Conservation (phyloP, 1,140 invertebrate genomes). For the Antheraea pernyi region DNA sequence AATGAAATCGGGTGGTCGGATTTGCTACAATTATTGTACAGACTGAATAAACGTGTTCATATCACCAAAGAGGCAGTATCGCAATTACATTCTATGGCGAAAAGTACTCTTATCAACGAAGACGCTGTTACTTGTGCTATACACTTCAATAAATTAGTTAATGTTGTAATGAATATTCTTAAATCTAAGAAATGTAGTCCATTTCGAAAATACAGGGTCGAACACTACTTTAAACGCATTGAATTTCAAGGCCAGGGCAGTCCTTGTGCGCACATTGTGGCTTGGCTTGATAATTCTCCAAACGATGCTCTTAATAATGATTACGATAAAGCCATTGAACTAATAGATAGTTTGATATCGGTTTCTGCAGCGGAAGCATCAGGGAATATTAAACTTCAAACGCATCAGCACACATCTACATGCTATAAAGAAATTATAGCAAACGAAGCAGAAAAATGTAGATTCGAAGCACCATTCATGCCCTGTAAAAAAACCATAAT, state of each 20-base stretch:
- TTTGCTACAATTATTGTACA: slow-evolving; percentile 56
- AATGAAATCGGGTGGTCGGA: slow-evolving; percentile 61
- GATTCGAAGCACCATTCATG: slow-evolving; percentile 36
- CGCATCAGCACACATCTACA: slow-evolving; percentile 19
- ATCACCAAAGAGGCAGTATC: slow-evolving; percentile 29
- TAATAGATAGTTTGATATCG: slow-evolving; percentile 24
- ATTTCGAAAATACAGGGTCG: slow-evolving; percentile 44
- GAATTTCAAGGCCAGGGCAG: slow-evolving; percentile 72
- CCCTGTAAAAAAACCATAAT: slow-evolving; percentile 24
- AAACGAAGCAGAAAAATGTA: slow-evolving; percentile 19
- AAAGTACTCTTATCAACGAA: slow-evolving; percentile 50
- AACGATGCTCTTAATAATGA: slow-evolving; percentile 15
- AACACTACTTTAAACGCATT: slow-evolving; percentile 56
- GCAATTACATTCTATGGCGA: slow-evolving; percentile 37
- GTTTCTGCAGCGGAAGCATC: slow-evolving; percentile 21
- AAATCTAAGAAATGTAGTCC: slow-evolving; percentile 44
- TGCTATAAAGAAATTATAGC: slow-evolving; percentile 19
- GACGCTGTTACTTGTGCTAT: slow-evolving; percentile 70
- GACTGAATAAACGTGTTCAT: slow-evolving; percentile 46
- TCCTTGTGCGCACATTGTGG: slow-evolving; percentile 33
- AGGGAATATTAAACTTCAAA: slow-evolving; percentile 18
- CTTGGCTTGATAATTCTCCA: slow-evolving; percentile 29
- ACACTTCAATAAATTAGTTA: slow-evolving; percentile 52
- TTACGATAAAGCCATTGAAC: slow-evolving; percentile 12
- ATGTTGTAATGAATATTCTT: slow-evolving; percentile 29